Percentiles rank a stretch among this genome's conserved stretches.
These are phyloP conservation scores for Girardinichthys multiradiatus DNA, from an alignment of 2,113 vertebrate genomes.

Conservation along the genomic window DNA sequence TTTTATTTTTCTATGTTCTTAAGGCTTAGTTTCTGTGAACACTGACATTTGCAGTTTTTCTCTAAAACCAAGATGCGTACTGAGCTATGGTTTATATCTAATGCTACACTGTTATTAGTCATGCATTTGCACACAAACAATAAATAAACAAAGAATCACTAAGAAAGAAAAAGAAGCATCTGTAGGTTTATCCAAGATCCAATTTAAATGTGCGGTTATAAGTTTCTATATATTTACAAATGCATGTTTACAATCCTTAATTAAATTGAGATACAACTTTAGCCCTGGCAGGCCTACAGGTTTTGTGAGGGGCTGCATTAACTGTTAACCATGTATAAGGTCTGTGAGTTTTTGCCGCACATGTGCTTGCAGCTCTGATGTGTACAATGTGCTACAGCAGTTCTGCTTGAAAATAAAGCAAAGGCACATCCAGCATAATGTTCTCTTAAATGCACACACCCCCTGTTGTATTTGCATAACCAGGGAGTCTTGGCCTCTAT, in stretches of 20 bases:
- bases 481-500: conserved; percentile 1
- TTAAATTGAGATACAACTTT: not conserved
- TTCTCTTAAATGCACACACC: conserved; percentile 2
- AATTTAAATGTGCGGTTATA: not conserved
- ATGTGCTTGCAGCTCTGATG: not conserved
- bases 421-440: not conserved
- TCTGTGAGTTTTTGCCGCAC: conserved; percentile 12
- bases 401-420: not conserved
- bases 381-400: not conserved
- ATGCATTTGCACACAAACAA: too few relatives aligned
- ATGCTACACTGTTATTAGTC: too few relatives aligned
- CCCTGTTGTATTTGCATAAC: not conserved
- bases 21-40: too few relatives aligned
- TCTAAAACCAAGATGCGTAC: too few relatives aligned
- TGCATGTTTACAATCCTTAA: not conserved
- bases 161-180: not conserved
- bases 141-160: too few relatives aligned
- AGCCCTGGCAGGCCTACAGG: not conserved
- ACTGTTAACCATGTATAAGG: conserved; percentile 4
- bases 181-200: too few relatives aligned
- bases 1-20: too few relatives aligned
- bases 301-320: conserved; percentile 2
- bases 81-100: too few relatives aligned
- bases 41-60: too few relatives aligned
- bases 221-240: not conserved